Conservation (phyloP, 2,888 invertebrate genomes). For the Elmis aenea region DNA sequence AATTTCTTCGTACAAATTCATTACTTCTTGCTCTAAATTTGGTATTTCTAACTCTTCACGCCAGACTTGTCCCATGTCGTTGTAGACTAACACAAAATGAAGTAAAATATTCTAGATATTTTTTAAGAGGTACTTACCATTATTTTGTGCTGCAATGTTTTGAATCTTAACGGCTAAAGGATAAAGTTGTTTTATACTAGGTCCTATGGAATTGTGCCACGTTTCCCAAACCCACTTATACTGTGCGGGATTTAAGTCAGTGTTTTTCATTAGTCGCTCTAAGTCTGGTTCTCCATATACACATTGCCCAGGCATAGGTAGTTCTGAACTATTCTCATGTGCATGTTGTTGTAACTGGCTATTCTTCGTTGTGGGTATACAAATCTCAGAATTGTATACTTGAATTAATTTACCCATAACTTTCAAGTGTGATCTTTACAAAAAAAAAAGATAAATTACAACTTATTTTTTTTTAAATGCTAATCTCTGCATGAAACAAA, state of each 20-base stretch:
- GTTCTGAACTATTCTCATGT: constrained; percentile 23
- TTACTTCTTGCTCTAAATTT: constrained; percentile 52
- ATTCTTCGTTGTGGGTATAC: constrained; percentile 43
- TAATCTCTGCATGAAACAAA: too few relatives aligned
- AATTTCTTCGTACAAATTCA: constrained; percentile 52
- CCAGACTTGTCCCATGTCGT: constrained; percentile 61
- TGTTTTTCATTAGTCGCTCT: constrained; percentile 53
- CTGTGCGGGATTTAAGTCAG: constrained; percentile 32
- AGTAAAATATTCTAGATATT: too few relatives aligned
- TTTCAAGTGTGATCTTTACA: constrained; percentile 27
- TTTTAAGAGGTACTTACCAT: too few relatives aligned
- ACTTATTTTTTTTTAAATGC: too few relatives aligned
- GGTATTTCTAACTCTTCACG: constrained; percentile 59
- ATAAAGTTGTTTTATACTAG: constrained; percentile 53
- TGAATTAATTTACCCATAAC: constrained; percentile 52
- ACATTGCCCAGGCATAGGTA: constrained; percentile 43
- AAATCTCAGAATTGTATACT: constrained; percentile 57
- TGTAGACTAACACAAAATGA: constrained; percentile 56
- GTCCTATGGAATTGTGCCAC: constrained; percentile 63
- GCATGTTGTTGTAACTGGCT: constrained; percentile 19
- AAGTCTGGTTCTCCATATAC: constrained; percentile 60
- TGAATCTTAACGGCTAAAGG: constrained; percentile 52
- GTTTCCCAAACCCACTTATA: constrained; percentile 57
- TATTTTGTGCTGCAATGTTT: constrained; percentile 59
- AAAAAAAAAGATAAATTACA: not conserved